Base-by-base conservation (phyloP, 1,140 invertebrate genomes). In the Drosophila pruinosa region DNA sequence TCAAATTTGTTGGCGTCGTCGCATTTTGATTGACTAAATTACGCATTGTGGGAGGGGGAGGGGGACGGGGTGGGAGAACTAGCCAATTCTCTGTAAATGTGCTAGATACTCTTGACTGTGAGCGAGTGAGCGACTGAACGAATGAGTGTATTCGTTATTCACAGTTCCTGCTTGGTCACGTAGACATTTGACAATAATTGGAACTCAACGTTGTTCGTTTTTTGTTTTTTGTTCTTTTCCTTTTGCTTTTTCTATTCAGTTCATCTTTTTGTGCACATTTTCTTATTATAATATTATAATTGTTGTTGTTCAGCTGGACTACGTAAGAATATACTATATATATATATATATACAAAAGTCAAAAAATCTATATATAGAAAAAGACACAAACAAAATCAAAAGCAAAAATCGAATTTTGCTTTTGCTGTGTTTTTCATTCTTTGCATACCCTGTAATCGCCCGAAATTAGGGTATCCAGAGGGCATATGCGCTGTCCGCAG, bases 131-230 rank as follows among this genome's bases (percentile, higher is more conserved):
- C 34, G 48, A 52, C 2, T 52, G 48, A 38, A 2, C 26, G 19
- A 54, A 36, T 38, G 47, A 45, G 47, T 28, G 47, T 12, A 31
- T 45, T 22, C 19, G 26, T 52, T 62, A 38, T 39, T 59, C 43
- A 8, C 36, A 50, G 45, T 78, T 75, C 72, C 72, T 80, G 58
- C 70, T 57, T 52, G 70, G 74, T 71, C 78, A 82, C 78, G 74
- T 78, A 75, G 26, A 48, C 56, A 79, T 59, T 63, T 54, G 61
- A 65, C 39, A 54, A 71, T 72, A 59, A 72, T 65, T 72, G 38
- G 54, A 72, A 72, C 36, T 38, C 17, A 43, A 41, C 10, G 17
- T 39, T 47, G 47, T 7, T 19, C 3, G 12, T 21, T 22, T 12
- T 54, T 28, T 17, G n/a, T 64, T 26, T 31, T 22, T 36, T 34